Evolutionary conservation across 2,888 invertebrate species (phyloP).

Genomic region (Chaetoderma sp.): DNA sequence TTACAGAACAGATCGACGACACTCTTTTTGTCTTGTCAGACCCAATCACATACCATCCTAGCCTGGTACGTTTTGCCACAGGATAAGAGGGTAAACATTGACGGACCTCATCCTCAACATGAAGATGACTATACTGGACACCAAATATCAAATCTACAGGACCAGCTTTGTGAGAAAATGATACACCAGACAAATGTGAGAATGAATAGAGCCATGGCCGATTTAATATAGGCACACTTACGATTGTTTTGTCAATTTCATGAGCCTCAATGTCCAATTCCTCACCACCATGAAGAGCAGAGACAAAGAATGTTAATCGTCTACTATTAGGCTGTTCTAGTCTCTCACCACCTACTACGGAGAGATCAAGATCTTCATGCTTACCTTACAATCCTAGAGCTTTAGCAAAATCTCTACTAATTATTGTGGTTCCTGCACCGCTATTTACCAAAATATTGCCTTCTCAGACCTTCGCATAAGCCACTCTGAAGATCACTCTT

Average conservation of each 20-base stretch:
- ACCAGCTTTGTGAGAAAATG: constrained; percentile 11
- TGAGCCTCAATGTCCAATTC: not conserved
- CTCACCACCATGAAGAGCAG: not conserved
- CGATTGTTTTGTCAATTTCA: not conserved
- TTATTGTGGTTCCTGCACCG: not conserved
- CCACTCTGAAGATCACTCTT: not conserved
- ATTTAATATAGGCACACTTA: constrained; percentile 13
- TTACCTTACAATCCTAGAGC: not conserved
- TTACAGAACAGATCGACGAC: constrained; percentile 2
- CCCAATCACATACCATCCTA: constrained; percentile 18
- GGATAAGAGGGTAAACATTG: constrained; percentile 15
- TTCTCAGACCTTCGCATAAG: not conserved
- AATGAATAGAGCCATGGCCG: constrained; percentile 1
- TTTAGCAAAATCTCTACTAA: not conserved
- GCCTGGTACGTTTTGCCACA: constrained; percentile 7
- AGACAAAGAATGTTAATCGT: not conserved
- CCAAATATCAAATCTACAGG: constrained; percentile 14
- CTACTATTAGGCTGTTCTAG: not conserved
- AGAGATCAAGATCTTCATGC: not conserved
- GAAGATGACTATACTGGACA: constrained; percentile 22
- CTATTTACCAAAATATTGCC: not conserved
- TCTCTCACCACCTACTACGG: not conserved
- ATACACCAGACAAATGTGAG: not conserved
- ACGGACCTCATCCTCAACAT: constrained; percentile 6
- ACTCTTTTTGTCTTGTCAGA: not conserved